These are phyloP conservation scores for Anhinga rufa DNA, from an alignment of 2,113 vertebrate species.

Conservation along the genomic window DNA sequence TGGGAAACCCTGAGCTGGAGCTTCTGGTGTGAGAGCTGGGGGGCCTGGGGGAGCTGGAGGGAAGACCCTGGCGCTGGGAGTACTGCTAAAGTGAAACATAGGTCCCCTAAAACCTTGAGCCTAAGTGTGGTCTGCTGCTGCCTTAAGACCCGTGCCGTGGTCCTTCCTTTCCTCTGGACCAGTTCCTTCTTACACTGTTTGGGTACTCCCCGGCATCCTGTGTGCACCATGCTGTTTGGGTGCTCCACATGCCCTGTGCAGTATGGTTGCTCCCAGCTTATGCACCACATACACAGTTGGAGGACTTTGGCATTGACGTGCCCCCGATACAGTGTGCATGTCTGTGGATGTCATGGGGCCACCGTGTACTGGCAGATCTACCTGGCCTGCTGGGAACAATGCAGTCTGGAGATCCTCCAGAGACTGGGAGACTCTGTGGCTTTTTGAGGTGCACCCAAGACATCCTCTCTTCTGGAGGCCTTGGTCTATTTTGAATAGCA, in stretches of 20 bases:
- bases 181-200: neutral
- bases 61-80: neutral
- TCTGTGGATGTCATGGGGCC: neutral
- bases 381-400: neutral
- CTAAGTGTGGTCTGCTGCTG: neutral
- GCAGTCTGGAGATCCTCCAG: neutral
- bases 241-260: neutral
- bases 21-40: neutral
- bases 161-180: neutral
- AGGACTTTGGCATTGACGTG: neutral
- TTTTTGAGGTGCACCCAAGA: neutral
- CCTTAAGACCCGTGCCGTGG: neutral
- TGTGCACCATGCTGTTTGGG: neutral
- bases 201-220: neutral
- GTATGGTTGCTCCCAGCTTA: neutral
- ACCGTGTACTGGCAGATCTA: neutral
- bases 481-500: neutral
- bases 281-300: accelerated
- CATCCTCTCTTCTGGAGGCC: neutral
- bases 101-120: neutral
- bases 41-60: neutral
- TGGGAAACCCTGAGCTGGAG: neutral
- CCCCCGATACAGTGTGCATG: neutral
- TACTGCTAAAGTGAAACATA: neutral
- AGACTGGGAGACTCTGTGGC: neutral